Conservation (phyloP, 2,797 vertebrate species). For the Scleropages formosus region DNA sequence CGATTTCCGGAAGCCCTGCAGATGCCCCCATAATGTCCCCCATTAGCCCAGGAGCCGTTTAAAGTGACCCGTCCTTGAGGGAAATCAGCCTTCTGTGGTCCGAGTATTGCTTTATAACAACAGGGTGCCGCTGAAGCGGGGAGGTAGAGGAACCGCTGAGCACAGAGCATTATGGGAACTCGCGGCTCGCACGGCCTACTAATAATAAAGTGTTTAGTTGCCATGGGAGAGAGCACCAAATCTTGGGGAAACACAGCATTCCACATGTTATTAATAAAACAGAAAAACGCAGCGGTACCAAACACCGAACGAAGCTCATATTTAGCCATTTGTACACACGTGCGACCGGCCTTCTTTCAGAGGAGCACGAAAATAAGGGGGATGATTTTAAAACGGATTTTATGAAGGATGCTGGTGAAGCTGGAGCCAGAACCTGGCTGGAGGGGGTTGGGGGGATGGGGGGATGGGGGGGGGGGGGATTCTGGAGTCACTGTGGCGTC, state of each 20-base stretch:
- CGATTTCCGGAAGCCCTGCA: background rate
- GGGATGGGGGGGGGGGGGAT: too few species aligned
- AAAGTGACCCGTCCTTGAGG: background rate
- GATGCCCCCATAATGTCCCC: background rate
- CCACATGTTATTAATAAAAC: background rate
- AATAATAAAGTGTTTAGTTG: background rate
- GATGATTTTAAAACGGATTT: too few species aligned
- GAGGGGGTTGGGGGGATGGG: too few species aligned
- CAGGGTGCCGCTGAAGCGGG: slow-evolving; percentile 38
- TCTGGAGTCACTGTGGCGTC: background rate
- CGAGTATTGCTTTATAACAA: slow-evolving; percentile 54
- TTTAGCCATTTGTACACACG: background rate
- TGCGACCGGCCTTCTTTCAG: background rate
- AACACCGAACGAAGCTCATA: background rate
- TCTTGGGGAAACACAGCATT: too few species aligned
- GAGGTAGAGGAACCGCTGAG: slow-evolving; percentile 43
- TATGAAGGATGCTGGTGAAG: too few species aligned
- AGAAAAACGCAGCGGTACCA: background rate
- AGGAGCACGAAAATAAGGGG: too few species aligned
- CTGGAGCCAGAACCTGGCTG: background rate
- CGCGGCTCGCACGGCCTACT: slow-evolving; percentile 10
- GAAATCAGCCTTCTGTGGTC: slow-evolving; percentile 3
- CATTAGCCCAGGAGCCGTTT: background rate
- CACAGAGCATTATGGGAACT: slow-evolving; percentile 46
- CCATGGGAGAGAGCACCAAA: background rate